phyloP scores from a whole-genome alignment of 1,140 invertebrate genomes.

The Chironomus striatipennis region DNA sequence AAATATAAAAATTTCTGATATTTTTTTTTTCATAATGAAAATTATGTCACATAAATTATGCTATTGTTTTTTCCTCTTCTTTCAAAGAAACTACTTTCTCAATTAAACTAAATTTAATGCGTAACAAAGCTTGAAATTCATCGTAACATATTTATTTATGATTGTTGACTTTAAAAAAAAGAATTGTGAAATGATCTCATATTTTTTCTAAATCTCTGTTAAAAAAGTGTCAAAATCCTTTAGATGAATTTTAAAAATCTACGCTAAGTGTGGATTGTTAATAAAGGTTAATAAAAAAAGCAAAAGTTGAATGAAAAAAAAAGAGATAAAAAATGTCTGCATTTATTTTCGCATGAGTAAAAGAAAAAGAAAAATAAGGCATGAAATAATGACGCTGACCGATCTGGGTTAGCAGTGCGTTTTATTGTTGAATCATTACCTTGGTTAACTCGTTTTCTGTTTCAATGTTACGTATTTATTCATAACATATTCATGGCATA shows the following conservation, averaged over 20 bases:
- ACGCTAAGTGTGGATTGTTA: too few species aligned
- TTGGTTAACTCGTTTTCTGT: slow-evolving; percentile 18
- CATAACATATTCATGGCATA: not conserved
- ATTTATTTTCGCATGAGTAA: not conserved
- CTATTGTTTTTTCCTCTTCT: too few species aligned
- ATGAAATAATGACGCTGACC: not conserved
- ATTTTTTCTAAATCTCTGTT: too few species aligned
- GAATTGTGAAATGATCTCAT: too few species aligned
- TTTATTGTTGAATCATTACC: slow-evolving; percentile 9
- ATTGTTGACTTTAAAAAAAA: too few species aligned
- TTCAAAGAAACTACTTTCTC: not conserved
- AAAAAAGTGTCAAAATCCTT: too few species aligned
- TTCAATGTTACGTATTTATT: not conserved
- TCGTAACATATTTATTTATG: too few species aligned
- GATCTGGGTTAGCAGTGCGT: not conserved
- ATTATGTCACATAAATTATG: not conserved
- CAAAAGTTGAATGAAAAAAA: not conserved
- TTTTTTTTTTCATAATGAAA: not conserved
- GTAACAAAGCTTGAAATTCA: not conserved
- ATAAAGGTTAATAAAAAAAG: too few species aligned
- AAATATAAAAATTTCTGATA: not conserved
- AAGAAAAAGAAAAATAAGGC: not conserved
- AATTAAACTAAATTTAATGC: not conserved
- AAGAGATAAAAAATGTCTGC: not conserved
- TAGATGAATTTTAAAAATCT: too few species aligned